Conservation (phyloP, 2,797 vertebrate genomes). For the Peromyscus attwateri region DNA sequence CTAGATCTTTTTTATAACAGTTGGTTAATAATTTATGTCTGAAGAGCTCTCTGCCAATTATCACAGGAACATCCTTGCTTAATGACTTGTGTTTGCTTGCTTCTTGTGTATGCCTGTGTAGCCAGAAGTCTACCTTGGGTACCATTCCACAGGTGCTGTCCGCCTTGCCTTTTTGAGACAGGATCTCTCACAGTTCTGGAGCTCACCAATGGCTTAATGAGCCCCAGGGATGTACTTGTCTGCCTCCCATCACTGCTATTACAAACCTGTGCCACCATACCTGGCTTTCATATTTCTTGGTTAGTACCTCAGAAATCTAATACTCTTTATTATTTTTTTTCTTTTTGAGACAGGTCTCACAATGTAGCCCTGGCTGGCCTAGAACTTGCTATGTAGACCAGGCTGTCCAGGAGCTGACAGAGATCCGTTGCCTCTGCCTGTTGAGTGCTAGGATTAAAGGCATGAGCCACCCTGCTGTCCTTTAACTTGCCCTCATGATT, state of each 20-base stretch:
- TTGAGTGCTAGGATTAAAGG: background rate
- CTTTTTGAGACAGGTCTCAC: background rate
- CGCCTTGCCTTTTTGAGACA: background rate
- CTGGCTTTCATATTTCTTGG: background rate
- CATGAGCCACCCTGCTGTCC: background rate
- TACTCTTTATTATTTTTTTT: background rate
- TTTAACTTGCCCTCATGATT: background rate
- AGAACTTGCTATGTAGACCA: background rate
- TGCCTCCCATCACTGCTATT: background rate
- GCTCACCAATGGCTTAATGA: background rate
- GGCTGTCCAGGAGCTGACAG: background rate
- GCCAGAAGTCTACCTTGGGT: background rate
- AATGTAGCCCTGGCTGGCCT: background rate
- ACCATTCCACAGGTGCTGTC: background rate
- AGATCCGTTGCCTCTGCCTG: background rate
- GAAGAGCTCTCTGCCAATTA: background rate
- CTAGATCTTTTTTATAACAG: background rate
- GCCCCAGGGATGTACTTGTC: background rate
- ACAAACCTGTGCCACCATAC: background rate
- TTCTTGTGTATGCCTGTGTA: background rate
- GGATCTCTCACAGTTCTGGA: background rate
- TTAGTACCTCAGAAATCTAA: background rate
- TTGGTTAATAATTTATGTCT: slow-evolving; percentile 12
- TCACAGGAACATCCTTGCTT: background rate
- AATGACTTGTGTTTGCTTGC: background rate